Conservation (phyloP, 2,888 invertebrate genomes). For the Epinotia bilunana region DNA sequence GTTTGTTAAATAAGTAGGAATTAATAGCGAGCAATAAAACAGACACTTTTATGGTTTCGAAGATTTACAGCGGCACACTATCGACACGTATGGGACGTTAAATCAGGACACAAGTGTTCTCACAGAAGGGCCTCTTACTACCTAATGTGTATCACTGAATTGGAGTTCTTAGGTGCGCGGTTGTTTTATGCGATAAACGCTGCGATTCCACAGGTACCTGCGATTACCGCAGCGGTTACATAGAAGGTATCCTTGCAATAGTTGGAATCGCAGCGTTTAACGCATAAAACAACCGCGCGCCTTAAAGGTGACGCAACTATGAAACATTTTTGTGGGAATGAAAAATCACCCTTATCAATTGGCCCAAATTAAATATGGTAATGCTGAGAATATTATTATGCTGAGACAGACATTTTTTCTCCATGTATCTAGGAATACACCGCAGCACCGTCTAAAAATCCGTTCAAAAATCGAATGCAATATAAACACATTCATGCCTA, state of each 20-base stretch:
- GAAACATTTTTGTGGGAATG: not conserved
- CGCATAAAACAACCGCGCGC: too few species aligned
- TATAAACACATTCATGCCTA: not conserved
- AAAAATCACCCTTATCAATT: not conserved
- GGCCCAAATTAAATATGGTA: not conserved
- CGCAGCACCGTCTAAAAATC: too few species aligned
- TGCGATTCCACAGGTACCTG: too few species aligned
- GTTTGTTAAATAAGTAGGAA: slow-evolving; percentile 55
- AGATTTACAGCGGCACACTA: slow-evolving; percentile 63
- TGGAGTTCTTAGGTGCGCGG: slow-evolving; percentile 15
- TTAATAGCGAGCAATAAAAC: slow-evolving; percentile 61
- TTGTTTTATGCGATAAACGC: too few species aligned
- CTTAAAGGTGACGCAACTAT: slow-evolving; percentile 11
- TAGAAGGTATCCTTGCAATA: too few species aligned
- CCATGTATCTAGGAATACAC: too few species aligned
- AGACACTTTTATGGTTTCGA: slow-evolving; percentile 61
- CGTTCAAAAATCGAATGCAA: not conserved
- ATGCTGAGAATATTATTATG: not conserved
- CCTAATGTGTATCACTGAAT: slow-evolving; percentile 31
- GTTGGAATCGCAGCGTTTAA: too few species aligned
- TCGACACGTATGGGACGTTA: slow-evolving; percentile 65
- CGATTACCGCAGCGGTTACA: too few species aligned
- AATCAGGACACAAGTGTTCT: slow-evolving; percentile 63
- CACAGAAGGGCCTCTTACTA: slow-evolving; percentile 36
- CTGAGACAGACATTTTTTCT: too few species aligned